Evolutionary conservation across 2,113 vertebrate genomes (phyloP).

Genomic region (Larimichthys polyactis): DNA sequence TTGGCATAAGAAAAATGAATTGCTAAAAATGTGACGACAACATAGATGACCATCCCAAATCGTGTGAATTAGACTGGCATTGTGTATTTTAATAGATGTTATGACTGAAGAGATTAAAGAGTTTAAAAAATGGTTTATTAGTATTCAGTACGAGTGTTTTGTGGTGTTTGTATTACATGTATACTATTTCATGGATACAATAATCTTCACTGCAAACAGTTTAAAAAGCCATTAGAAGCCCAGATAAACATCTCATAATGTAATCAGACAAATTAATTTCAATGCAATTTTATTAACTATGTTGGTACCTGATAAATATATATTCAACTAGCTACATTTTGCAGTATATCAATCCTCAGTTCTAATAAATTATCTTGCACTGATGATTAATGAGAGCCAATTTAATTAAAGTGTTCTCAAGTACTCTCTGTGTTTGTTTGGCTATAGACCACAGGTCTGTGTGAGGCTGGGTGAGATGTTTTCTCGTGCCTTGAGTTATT

Average conservation of each 20-base stretch:
- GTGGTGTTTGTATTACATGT: neutral
- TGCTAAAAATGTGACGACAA: too few relatives aligned
- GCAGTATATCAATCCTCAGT: neutral
- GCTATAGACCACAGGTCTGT: neutral
- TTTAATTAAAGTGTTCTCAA: neutral
- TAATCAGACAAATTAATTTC: neutral
- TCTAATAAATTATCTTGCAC: constrained; percentile 1
- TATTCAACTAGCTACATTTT: neutral
- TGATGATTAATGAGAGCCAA: neutral
- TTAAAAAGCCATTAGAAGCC: neutral
- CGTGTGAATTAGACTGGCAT: too few relatives aligned
- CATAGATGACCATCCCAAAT: too few relatives aligned
- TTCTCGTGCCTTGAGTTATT: neutral
- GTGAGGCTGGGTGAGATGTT: neutral
- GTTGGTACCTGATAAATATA: neutral
- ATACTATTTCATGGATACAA: neutral
- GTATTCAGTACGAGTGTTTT: neutral
- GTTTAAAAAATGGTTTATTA: neutral
- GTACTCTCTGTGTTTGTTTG: neutral
- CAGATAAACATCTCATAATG: neutral
- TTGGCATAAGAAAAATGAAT: too few relatives aligned
- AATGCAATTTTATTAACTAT: neutral
- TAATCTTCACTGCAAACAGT: neutral
- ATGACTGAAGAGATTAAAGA: neutral
- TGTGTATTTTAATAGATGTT: neutral